A percentile compares a stretch with the other conserved stretches of the same genome.
Conservation (phyloP, 2,797 vertebrate genomes). For the Dicrostonyx torquatus region DNA sequence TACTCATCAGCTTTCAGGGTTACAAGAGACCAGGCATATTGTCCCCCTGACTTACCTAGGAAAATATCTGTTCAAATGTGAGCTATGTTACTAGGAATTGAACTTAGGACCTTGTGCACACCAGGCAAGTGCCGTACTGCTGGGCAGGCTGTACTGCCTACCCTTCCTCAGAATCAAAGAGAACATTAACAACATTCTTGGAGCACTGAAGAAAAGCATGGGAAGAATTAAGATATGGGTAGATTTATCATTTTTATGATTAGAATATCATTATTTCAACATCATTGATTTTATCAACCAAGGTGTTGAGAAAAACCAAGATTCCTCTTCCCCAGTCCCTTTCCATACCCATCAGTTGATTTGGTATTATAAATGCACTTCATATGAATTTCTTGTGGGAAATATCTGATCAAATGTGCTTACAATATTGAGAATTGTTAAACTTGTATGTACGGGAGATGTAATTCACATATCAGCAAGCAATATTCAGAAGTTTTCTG, state of each 20-base stretch:
- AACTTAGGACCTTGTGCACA: not conserved
- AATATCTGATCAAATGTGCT: not conserved
- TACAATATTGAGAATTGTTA: not conserved
- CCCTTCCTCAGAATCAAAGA: not conserved
- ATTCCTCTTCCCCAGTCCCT: not conserved
- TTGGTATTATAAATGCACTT: not conserved
- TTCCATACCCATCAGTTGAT: not conserved
- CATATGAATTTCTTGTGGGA: not conserved
- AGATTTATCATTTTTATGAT: not conserved
- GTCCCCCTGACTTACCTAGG: not conserved
- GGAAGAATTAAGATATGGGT: not conserved
- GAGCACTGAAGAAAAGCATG: not conserved
- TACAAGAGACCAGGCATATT: not conserved
- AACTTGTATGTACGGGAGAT: not conserved
- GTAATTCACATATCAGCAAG: not conserved
- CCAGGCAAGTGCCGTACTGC: not conserved
- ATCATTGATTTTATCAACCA: not conserved
- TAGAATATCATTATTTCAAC: not conserved
- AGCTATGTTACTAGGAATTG: not conserved
- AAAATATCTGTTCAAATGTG: not conserved
- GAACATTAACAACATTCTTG: not conserved
- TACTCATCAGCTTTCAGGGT: not conserved
- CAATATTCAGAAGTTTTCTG: not conserved
- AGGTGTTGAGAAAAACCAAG: not conserved
- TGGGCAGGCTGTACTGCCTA: not conserved